Evolutionary conservation across 2,888 invertebrate genomes (phyloP).

Genomic region (Saturnia japonica): DNA sequence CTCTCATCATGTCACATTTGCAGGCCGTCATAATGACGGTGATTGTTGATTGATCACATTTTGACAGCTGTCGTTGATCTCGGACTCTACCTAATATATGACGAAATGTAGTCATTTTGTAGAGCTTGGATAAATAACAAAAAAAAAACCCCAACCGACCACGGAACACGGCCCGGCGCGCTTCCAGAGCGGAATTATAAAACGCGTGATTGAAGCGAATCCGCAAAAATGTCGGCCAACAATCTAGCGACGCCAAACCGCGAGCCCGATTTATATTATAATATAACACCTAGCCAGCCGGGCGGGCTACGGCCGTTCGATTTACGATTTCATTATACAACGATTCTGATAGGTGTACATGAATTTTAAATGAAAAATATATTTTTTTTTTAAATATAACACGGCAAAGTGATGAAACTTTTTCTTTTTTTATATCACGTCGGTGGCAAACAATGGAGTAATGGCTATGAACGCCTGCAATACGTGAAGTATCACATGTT

Average conservation of each 20-base stretch:
- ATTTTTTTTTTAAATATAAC: background rate
- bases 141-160: background rate
- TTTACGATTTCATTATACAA: constrained; percentile 70
- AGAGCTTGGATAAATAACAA: background rate
- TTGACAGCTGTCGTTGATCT: background rate
- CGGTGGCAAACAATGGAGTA: too few species aligned
- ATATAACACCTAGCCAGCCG: constrained; percentile 41
- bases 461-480: too few species aligned
- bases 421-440: too few species aligned
- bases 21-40: background rate
- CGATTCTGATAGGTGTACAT: constrained; percentile 15
- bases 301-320: constrained; percentile 37
- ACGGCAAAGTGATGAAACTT: too few species aligned
- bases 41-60: background rate
- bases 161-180: constrained; percentile 19
- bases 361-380: background rate
- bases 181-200: constrained; percentile 40
- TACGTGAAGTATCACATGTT: too few species aligned
- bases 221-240: constrained; percentile 73
- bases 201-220: constrained; percentile 65
- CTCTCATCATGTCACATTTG: background rate
- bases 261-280: constrained; percentile 66
- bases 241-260: constrained; percentile 66
- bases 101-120: background rate
- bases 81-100: too few species aligned